Conservation (phyloP, 2,113 vertebrate species). For the Clarias macrocephalus region DNA sequence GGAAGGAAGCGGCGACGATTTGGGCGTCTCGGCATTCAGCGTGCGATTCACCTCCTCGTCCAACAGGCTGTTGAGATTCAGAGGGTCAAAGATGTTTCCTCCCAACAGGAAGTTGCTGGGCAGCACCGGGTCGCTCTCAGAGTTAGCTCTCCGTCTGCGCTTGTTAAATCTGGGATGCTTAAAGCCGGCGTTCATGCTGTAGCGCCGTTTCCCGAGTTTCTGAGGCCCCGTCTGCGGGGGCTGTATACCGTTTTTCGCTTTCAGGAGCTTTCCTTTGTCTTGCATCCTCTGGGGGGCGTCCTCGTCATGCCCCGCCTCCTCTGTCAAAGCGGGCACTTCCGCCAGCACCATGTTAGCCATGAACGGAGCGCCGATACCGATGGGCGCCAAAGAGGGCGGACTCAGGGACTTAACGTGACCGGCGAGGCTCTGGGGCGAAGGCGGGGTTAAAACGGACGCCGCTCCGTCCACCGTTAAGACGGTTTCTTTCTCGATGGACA, state of each 20-base stretch:
- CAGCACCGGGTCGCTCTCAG: conserved; percentile 81
- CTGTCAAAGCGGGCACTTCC: conserved; percentile 41
- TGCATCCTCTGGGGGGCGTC: background rate
- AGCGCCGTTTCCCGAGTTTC: conserved; percentile 75
- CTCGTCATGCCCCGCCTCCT: background rate
- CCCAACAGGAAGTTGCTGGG: conserved; percentile 87
- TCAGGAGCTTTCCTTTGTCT: conserved; percentile 15
- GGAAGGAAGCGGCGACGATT: conserved; percentile 83
- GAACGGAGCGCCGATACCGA: conserved; percentile 49
- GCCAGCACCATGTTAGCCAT: conserved; percentile 42
- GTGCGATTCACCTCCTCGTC: conserved; percentile 86
- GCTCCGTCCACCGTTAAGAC: conserved; percentile 47
- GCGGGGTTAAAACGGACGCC: conserved; percentile 22
- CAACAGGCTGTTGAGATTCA: conserved; percentile 90
- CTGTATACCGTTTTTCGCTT: conserved; percentile 77
- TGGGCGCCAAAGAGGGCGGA: conserved; percentile 15
- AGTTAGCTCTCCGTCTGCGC: conserved; percentile 78
- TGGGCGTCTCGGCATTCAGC: conserved; percentile 85
- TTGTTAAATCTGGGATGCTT: conserved; percentile 78
- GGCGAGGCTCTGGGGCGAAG: background rate
- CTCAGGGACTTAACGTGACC: background rate
- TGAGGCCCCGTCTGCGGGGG: conserved; percentile 56
- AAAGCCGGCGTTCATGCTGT: conserved; percentile 76
- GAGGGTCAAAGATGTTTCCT: conserved; percentile 90
- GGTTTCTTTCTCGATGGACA: conserved; percentile 67